These are phyloP conservation scores for Bujurquina vittata DNA, from an alignment of 2,113 vertebrate genomes.

Conservation along the genomic window DNA sequence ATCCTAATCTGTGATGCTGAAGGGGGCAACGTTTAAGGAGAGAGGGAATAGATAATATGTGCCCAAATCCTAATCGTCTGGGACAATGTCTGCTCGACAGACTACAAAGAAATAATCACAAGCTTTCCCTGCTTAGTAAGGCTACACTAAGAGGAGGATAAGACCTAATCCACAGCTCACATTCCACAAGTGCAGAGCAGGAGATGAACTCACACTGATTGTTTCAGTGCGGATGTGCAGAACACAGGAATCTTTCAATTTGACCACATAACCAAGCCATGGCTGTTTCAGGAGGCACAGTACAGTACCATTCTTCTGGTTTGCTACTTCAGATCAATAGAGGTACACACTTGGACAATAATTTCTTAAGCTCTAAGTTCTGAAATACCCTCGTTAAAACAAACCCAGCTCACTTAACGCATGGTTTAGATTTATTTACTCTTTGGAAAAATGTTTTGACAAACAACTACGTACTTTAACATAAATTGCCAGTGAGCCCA, in stretches of 20 bases:
- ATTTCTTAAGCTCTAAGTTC: too few species aligned
- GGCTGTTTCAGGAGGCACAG: neutral
- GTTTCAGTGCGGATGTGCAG: conserved; percentile 19
- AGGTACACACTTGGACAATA: too few species aligned
- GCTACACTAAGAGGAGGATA: conserved; percentile 65
- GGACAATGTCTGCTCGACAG: conserved; percentile 58
- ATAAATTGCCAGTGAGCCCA: too few species aligned
- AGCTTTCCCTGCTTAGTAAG: conserved; percentile 62
- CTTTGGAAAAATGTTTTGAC: too few species aligned
- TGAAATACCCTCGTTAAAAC: too few species aligned
- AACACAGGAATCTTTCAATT: conserved; percentile 39
- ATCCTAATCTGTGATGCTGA: neutral
- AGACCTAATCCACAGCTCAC: conserved; percentile 77
- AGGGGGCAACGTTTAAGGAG: conserved; percentile 43
- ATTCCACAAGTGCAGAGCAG: conserved; percentile 80
- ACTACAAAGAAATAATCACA: conserved; percentile 61
- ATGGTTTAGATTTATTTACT: too few species aligned
- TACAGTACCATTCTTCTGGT: too few species aligned
- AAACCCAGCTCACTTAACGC: too few species aligned
- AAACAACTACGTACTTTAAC: too few species aligned
- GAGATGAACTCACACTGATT: conserved; percentile 36
- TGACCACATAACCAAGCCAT: conserved; percentile 35
- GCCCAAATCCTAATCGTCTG: conserved; percentile 69
- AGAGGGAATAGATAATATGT: conserved; percentile 58
- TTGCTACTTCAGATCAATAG: too few species aligned